These are phyloP conservation scores for Raja brachyura DNA, from an alignment of 2,113 vertebrate genomes.

Conservation along the genomic window DNA sequence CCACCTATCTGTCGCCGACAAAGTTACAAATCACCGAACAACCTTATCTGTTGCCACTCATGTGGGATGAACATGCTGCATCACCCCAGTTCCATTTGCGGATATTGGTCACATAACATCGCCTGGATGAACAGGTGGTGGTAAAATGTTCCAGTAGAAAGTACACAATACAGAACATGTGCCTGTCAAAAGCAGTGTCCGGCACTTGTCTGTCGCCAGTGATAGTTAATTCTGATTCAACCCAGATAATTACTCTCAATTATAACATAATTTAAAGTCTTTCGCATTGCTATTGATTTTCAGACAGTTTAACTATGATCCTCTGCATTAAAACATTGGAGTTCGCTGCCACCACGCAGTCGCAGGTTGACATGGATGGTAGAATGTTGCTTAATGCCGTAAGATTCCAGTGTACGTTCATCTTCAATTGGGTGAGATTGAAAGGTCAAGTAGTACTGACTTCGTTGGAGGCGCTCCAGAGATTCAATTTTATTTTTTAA, in stretches of 20 bases:
- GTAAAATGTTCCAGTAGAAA: no score
- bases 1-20: no score
- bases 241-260: not conserved
- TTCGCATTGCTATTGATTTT: not conserved
- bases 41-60: no score
- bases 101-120: no score
- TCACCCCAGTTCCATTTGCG: no score
- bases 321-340: not conserved
- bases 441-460: conserved; percentile 8
- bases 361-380: not conserved
- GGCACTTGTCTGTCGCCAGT: not conserved
- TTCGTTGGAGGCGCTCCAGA: not conserved
- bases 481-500: conserved; percentile 7
- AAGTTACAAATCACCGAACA: no score
- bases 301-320: not conserved
- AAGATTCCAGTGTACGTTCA: not conserved
- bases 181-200: no score
- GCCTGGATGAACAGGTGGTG: no score
- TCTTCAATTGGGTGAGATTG: not conserved
- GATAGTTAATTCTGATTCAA: not conserved
- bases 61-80: no score
- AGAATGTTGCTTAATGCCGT: not conserved
- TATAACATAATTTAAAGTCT: not conserved
- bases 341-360: not conserved
- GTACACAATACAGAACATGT: no score